Evolutionary conservation across 1,140 invertebrate species (phyloP), one percentile per base, ranked within the genome.

Genomic region (Drosophila asahinai): DNA sequence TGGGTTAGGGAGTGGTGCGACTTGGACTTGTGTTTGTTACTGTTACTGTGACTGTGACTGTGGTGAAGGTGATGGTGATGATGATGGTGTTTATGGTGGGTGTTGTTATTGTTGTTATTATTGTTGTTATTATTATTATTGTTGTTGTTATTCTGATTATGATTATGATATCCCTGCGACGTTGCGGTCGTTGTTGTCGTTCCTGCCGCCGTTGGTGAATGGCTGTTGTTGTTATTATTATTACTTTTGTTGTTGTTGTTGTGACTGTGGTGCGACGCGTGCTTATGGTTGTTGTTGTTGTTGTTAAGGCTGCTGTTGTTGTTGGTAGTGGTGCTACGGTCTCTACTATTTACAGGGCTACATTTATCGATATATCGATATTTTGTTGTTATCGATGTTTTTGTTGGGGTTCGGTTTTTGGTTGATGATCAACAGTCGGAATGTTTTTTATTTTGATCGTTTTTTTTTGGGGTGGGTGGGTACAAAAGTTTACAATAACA

Each of bases 321-420:
- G 80, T 78, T 91, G 78, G 66, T 86, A 49, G 73, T 83, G 61
- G 74, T 91, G 86, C 82, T 92, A 86, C 76, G 87, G 52, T 79
- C 90, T 86, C 64, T 91, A 91, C 90, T 90, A 84, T 92, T 90
- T 92, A 92, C 86, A 92, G 86, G 86, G 82, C 90, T 91, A 91
- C 89, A 68, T 62, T 79, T 61, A 55, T 76, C 66, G 63, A 49
- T 78, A 52, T 36, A 36, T 36, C 33, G 33, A 36, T 36, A 36
- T 36, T 36, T 55, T 22, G 52, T 55, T 22, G 33, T 60, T 61
- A 25, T 52, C 67, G 48, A 48, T 70, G 65, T 70, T 58, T 63
- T 57, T 82, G 65, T 30, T 47, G 51, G 51, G 58, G 52, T 72
- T 83, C 33, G 27, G 30, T 72, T 72, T 54, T 54, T 8, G 17